Percentiles rank a stretch among this genome's conserved stretches.
Evolutionary conservation across 1,140 invertebrate genomes (phyloP).

Genomic region (Hyles euphorbiae): DNA sequence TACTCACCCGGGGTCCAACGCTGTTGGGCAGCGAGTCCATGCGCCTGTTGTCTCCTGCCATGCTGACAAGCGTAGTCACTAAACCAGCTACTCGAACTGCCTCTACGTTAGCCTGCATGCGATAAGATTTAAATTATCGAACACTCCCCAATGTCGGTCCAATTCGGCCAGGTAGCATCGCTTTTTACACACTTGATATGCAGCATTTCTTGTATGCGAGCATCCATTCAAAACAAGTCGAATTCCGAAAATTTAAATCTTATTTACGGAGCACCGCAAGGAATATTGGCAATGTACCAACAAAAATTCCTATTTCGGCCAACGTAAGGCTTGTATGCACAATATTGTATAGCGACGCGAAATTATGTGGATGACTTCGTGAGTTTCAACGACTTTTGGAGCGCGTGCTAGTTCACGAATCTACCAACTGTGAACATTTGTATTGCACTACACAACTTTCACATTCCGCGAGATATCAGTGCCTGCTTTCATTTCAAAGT

Average conservation of each 20-base stretch:
- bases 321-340: slow-evolving; percentile 30
- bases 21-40: slow-evolving; percentile 68
- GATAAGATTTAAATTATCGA: slow-evolving; percentile 71
- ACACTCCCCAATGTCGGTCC: slow-evolving; percentile 26
- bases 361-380: slow-evolving; percentile 34
- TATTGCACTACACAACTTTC: slow-evolving; percentile 32
- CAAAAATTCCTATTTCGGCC: slow-evolving; percentile 30
- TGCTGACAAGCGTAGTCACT: slow-evolving; percentile 84
- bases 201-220: slow-evolving; percentile 16
- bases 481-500: slow-evolving; percentile 26
- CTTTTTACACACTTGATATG: slow-evolving; percentile 13
- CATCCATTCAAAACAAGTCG: slow-evolving; percentile 27
- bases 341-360: slow-evolving; percentile 23
- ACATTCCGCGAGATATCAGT: slow-evolving; percentile 22
- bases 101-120: slow-evolving; percentile 78
- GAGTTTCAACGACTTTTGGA: slow-evolving; percentile 27
- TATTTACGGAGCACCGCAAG: slow-evolving; percentile 42
- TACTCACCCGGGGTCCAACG: slow-evolving; percentile 70
- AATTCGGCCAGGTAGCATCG: slow-evolving; percentile 16
- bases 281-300: slow-evolving; percentile 43
- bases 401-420: slow-evolving; percentile 17
- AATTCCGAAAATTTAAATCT: slow-evolving; percentile 66
- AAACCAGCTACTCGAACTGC: slow-evolving; percentile 84
- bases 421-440: slow-evolving; percentile 22
- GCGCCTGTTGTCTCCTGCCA: slow-evolving; percentile 77